Base-by-base conservation (phyloP, 92 coral and sea anemone genomes). In the Epizoanthus illoricatus region DNA sequence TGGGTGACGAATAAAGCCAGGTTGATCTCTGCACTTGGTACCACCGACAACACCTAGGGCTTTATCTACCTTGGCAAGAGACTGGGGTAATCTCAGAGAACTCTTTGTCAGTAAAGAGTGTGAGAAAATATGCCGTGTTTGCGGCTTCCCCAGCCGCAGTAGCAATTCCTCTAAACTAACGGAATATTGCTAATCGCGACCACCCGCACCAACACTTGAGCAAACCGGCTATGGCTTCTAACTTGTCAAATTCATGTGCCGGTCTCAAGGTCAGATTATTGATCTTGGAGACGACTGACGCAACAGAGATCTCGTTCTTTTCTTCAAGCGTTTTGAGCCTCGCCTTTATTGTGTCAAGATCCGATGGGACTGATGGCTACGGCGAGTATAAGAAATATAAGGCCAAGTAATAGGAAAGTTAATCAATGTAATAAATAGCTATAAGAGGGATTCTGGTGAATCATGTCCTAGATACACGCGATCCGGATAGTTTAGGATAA, bases 51-150 rank as follows among this genome's bases (percentile, higher is more conserved):
- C 13, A 16, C 17, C 19, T 6, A 81, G 5, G 0, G 79, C 66
- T 33, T 81, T 81, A 36, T 81, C 79, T 10, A 78, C 71, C 69
- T 78, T 78, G 1, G 69, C 21, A 20, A 63, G 3, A 23, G 84
- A 70, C 57, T 84, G 59, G 4, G 4, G 74, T 24, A 4, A 73
- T 68, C 13, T 84, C 59, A 15, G 71, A 20, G 19, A 21, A 84
- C 15, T 73, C 81, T 19, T 43, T 73, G 21, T 73, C 81, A 1
- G 86, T 70, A 55, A 73, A 84, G 4, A 84, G 59, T 15, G 86
- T 36, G 23, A 73, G 58, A 36, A 84, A 84, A 11, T 47, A 61
- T 1, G 86, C 81, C 15, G 47, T 4, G 71, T 12, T 5, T 0
- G 71, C 23, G 49, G 49, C 71, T 67, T 67, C 15, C 71, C 71